Conservation (phyloP, 1,140 invertebrate species). For the Zaprionus taronus region DNA sequence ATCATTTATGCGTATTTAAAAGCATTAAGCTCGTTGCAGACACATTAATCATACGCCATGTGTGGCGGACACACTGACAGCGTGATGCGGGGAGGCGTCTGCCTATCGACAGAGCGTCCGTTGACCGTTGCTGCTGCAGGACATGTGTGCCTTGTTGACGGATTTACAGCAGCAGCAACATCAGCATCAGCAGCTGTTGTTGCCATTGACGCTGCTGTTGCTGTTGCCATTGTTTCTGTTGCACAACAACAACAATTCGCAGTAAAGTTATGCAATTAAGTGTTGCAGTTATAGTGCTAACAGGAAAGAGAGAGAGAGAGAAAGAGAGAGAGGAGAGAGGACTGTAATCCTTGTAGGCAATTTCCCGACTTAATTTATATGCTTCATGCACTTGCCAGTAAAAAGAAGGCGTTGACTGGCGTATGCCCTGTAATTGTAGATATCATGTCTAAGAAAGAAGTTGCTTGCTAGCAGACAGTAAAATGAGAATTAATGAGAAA, state of each 20-base stretch:
- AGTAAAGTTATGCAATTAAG: constrained; percentile 56
- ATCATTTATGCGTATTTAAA: constrained; percentile 66
- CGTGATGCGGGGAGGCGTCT: constrained; percentile 6
- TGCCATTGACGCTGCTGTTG: neutral
- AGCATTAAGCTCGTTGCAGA: constrained; percentile 55
- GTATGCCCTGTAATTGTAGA: neutral
- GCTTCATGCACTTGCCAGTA: neutral
- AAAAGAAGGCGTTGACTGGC: neutral
- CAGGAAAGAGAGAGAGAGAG: no score
- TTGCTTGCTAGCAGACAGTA: neutral
- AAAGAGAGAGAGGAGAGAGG: constrained; percentile 4
- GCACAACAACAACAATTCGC: constrained; percentile 15
- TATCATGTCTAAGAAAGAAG: neutral
- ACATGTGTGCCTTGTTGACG: constrained; percentile 54
- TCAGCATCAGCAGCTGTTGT: constrained; percentile 25
- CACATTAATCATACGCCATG: constrained; percentile 69
- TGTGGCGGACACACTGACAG: constrained; percentile 37
- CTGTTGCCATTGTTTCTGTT: constrained; percentile 11
- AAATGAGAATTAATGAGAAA: neutral
- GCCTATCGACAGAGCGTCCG: constrained; percentile 48
- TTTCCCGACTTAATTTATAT: constrained; percentile 54
- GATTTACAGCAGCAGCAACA: constrained; percentile 44
- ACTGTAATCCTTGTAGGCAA: constrained; percentile 2
- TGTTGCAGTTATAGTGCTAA: constrained; percentile 1
- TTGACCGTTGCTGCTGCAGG: constrained; percentile 3